phyloP scores from a whole-genome alignment of 2,888 invertebrate genomes.

The Erebia ligea region DNA sequence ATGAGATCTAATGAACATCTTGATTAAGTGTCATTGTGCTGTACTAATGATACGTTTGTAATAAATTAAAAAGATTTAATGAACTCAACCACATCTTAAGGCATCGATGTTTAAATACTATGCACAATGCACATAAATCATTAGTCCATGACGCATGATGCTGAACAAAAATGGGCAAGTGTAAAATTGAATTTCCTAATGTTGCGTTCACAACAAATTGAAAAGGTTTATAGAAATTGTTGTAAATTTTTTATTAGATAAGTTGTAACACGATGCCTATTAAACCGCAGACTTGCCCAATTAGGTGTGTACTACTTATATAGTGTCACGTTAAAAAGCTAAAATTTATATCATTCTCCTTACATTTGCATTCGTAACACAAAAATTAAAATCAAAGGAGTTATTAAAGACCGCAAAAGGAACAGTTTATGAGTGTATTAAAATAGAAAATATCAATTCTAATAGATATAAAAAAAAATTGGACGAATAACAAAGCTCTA shows the following conservation, averaged over 20 bases:
- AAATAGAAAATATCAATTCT: conserved; percentile 11
- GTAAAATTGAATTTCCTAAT: background rate
- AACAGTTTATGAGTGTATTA: background rate
- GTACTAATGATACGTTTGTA: conserved; percentile 15
- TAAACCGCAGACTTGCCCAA: too few relatives aligned
- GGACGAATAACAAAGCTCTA: too few relatives aligned
- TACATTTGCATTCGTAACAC: background rate
- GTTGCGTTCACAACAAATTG: background rate
- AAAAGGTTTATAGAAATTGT: background rate
- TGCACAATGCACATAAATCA: too few relatives aligned
- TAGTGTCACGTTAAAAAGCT: too few relatives aligned
- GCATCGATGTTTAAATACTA: background rate
- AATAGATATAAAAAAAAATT: conserved; percentile 8
- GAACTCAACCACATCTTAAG: conserved; percentile 7
- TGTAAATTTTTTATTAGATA: background rate
- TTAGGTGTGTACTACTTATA: too few relatives aligned
- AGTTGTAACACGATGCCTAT: background rate
- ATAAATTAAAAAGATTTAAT: conserved; percentile 10
- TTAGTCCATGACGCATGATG: conserved; percentile 2
- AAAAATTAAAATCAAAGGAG: background rate
- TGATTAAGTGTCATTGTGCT: conserved; percentile 16
- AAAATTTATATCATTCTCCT: background rate
- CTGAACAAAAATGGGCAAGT: conserved; percentile 7
- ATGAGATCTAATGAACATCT: conserved; percentile 16
- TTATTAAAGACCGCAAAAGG: background rate